A percentile compares a stretch with the other conserved stretches of the same genome.
These are phyloP conservation scores for Ophiothrix spiculata DNA, from an alignment of 35 echinoderm and acorn worm species.

Conservation along the genomic window DNA sequence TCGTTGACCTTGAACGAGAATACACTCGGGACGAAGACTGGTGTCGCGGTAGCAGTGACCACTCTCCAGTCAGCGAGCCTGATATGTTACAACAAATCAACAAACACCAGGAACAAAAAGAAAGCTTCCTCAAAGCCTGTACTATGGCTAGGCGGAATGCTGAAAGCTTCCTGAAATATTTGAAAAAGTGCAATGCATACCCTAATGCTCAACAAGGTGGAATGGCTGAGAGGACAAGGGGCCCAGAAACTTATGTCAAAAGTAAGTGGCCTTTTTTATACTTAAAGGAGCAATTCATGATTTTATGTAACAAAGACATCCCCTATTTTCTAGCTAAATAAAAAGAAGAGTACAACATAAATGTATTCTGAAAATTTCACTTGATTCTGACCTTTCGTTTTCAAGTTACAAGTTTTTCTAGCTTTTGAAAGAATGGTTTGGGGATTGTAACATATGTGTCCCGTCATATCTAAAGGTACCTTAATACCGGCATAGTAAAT, in stretches of 20 bases:
- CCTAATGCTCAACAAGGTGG: conserved; percentile 31
- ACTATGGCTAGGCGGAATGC: conserved; percentile 89
- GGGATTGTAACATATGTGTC: no score
- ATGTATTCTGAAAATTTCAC: no score
- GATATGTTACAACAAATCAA: conserved; percentile 79
- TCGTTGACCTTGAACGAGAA: conserved; percentile 79
- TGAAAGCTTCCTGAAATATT: conserved; percentile 90
- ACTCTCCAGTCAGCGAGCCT: conserved; percentile 59
- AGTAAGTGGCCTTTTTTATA: conserved; percentile 47
- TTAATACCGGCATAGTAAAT: no score
- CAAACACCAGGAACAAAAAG: conserved; percentile 92
- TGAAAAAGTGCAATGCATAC: conserved; percentile 93
- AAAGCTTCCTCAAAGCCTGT: conserved; percentile 92
- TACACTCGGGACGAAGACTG: conserved; percentile 91
- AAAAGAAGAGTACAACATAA: no score
- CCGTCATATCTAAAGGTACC: no score
- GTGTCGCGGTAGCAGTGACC: conserved; percentile 63
- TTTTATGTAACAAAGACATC: no score
- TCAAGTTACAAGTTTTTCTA: no score
- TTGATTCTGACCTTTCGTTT: no score
- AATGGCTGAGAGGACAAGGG: conserved; percentile 52
- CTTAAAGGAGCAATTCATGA: no score
- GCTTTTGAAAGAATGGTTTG: no score
- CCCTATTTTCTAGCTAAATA: no score
- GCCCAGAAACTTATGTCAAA: conserved; percentile 79